These are phyloP conservation scores for Drosophila diplacantha DNA, from an alignment of 2,888 invertebrate genomes.

Conservation along the genomic window DNA sequence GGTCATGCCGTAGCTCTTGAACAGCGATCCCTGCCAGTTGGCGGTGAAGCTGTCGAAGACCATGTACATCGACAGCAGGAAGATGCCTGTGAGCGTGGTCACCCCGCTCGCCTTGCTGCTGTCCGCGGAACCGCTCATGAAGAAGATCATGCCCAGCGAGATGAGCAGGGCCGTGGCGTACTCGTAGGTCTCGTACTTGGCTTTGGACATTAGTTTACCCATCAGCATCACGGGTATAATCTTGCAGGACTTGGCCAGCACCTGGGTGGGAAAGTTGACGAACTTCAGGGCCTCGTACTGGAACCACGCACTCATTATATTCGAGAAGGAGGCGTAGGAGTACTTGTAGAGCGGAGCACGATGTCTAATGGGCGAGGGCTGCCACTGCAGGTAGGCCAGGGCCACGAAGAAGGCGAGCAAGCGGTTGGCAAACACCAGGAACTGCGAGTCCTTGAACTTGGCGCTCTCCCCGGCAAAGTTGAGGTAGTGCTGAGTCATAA, in stretches of 20 bases:
- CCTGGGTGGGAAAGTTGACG: slow-evolving; percentile 98
- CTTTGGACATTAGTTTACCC: slow-evolving; percentile 93
- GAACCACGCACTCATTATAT: slow-evolving; percentile 99
- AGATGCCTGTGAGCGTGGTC: slow-evolving; percentile 89
- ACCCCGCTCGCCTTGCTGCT: slow-evolving; percentile 81
- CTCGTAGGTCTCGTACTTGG: slow-evolving; percentile 92
- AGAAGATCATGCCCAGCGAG: slow-evolving; percentile 94
- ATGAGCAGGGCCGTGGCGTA: slow-evolving; percentile 93
- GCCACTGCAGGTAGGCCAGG: slow-evolving; percentile 81
- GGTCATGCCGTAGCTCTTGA: slow-evolving; percentile 87
- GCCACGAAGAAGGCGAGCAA: slow-evolving; percentile 89
- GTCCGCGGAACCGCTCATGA: slow-evolving; percentile 89
- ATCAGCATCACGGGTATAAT: slow-evolving; percentile 99
- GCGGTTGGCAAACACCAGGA: slow-evolving; percentile 96
- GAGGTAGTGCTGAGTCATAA: slow-evolving; percentile 93
- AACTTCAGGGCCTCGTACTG: slow-evolving; percentile 99
- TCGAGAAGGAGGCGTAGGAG: slow-evolving; percentile 96
- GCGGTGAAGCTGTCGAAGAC: slow-evolving; percentile 98
- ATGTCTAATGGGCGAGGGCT: slow-evolving; percentile 82
- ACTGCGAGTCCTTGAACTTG: slow-evolving; percentile 95
- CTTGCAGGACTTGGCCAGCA: slow-evolving; percentile 98
- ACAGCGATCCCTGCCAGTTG: slow-evolving; percentile 97
- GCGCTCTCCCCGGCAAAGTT: slow-evolving; percentile 81
- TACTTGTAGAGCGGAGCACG: slow-evolving; percentile 95
- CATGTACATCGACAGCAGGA: slow-evolving; percentile 93